Evolutionary conservation across 1,140 invertebrate genomes (phyloP).

Genomic region (Neomicropteryx cornuta): DNA sequence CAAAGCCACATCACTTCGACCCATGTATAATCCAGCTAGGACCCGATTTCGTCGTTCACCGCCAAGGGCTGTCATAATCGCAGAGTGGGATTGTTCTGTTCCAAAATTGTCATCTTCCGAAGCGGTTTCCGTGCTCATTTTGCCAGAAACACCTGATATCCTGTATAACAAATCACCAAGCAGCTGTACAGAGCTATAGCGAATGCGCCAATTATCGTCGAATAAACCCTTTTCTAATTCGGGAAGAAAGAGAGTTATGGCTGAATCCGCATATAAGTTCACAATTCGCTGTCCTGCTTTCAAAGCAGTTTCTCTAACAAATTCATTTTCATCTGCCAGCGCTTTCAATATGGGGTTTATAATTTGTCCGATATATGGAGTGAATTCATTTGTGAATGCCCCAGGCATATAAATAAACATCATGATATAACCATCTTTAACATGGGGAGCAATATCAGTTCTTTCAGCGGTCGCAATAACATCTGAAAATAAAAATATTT

Average conservation of each 20-base stretch:
- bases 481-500: constrained; percentile 40
- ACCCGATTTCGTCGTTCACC: constrained; percentile 85
- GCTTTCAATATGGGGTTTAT: constrained; percentile 97
- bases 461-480: constrained; percentile 93
- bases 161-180: constrained; percentile 94
- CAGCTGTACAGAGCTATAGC: constrained; percentile 92
- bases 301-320: constrained; percentile 92
- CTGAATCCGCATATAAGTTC: constrained; percentile 91
- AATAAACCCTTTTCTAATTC: constrained; percentile 90
- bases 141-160: constrained; percentile 94
- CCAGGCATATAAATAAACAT: constrained; percentile 99
- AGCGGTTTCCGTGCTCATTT: constrained; percentile 97
- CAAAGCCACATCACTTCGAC: constrained; percentile 89
- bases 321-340: constrained; percentile 97
- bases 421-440: constrained; percentile 99
- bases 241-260: constrained; percentile 86
- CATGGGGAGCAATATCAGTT: constrained; percentile 91
- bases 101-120: constrained; percentile 99
- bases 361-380: constrained; percentile 93
- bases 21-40: constrained; percentile 94
- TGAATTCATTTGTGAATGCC: constrained; percentile 91
- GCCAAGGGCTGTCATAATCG: constrained; percentile 82
- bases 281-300: constrained; percentile 96
- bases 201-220: constrained; percentile 97
- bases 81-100: constrained; percentile 89